Conservation (phyloP, 2,113 vertebrate species). For the Oxyruncus cristatus region DNA sequence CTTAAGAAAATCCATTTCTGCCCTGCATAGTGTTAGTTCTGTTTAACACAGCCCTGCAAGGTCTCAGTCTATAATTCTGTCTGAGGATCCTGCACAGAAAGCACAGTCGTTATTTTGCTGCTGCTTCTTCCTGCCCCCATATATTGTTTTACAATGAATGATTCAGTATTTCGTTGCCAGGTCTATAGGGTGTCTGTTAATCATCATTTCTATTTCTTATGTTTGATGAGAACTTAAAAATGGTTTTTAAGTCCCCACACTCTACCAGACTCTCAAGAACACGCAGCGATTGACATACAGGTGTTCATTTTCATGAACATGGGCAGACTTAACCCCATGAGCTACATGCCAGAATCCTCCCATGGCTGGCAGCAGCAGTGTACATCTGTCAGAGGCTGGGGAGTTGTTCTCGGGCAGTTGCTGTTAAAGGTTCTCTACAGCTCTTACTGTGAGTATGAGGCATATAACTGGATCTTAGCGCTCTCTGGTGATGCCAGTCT, state of each 20-base stretch:
- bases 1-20: conserved; percentile 42
- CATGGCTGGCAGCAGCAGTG: not conserved
- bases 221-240: not conserved
- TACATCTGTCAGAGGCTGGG: rapidly evolving
- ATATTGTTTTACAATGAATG: not conserved
- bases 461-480: not conserved
- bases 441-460: not conserved
- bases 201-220: not conserved
- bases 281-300: not conserved
- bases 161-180: not conserved
- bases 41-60: conserved; percentile 3
- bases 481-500: not conserved
- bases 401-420: not conserved
- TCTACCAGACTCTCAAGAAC: not conserved
- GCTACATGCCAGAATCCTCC: not conserved
- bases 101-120: not conserved
- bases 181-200: not conserved
- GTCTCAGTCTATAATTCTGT: conserved; percentile 29
- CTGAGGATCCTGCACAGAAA: not conserved
- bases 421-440: not conserved
- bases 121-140: not conserved
- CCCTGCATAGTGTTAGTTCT: not conserved
- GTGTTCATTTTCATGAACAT: not conserved
- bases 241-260: not conserved
- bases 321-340: not conserved